These are phyloP conservation scores for Otus sunia DNA, from an alignment of 2,113 vertebrate species.

Conservation along the genomic window DNA sequence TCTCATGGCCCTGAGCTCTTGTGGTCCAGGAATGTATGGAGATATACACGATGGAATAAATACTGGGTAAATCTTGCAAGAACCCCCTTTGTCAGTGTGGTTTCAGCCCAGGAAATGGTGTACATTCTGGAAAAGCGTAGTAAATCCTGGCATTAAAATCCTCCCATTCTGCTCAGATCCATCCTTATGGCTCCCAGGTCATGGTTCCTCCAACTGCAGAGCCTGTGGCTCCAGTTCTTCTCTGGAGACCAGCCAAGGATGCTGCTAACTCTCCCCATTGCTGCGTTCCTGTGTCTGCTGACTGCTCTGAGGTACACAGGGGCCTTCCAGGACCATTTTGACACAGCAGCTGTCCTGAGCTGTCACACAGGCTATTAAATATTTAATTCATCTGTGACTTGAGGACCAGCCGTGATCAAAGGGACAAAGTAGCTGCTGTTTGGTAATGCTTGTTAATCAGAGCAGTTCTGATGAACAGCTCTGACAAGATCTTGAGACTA, in stretches of 20 bases:
- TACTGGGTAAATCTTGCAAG: not conserved
- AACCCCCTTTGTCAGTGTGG: not conserved
- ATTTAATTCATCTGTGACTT: conserved; percentile 18
- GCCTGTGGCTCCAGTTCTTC: not conserved
- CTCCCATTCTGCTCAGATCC: not conserved
- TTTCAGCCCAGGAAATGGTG: not conserved
- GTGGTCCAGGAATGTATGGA: not conserved
- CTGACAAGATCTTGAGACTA: conserved; percentile 21
- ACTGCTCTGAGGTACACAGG: rapidly evolving
- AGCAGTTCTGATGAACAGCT: not conserved
- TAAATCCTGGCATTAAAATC: not conserved
- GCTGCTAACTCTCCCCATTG: not conserved
- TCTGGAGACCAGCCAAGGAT: not conserved
- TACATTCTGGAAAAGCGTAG: not conserved
- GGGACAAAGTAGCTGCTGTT: conserved; percentile 12
- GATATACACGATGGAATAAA: not conserved
- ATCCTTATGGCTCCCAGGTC: not conserved
- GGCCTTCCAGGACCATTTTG: not conserved
- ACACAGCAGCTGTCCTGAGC: conserved; percentile 17
- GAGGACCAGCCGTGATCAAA: not conserved
- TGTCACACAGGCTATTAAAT: conserved; percentile 7
- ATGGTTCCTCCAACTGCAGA: not conserved
- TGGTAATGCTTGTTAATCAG: conserved; percentile 1
- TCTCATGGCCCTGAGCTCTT: not conserved
- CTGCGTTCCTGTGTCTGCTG: not conserved